phyloP scores from a whole-genome alignment of 2,888 invertebrate species.

The Drosophila falleni region DNA sequence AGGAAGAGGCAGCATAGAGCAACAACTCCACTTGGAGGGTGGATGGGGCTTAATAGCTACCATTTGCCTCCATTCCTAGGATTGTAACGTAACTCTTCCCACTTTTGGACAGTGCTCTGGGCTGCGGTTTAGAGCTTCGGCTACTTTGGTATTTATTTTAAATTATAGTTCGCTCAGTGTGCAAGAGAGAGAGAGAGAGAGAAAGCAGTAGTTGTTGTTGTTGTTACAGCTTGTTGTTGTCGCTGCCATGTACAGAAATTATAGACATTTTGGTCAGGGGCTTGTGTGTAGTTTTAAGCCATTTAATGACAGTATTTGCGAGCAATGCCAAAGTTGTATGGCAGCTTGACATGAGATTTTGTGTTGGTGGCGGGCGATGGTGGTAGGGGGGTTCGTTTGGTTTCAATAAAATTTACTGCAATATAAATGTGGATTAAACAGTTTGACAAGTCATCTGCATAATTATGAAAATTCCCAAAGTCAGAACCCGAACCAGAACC shows the following conservation, averaged over 20 bases:
- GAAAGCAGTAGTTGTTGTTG: slow-evolving; percentile 8
- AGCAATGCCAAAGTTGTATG: slow-evolving; percentile 48
- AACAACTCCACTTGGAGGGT: slow-evolving; percentile 31
- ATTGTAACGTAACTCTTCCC: slow-evolving; percentile 31
- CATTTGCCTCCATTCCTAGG: slow-evolving; percentile 14
- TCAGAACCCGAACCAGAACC: slow-evolving; percentile 10
- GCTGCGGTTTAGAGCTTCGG: slow-evolving; percentile 73
- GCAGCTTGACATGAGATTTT: slow-evolving; percentile 48
- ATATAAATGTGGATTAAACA: slow-evolving; percentile 59
- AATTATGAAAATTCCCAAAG: slow-evolving; percentile 66
- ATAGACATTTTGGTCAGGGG: slow-evolving; percentile 60
- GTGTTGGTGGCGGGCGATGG: background rate
- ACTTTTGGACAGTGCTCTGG: slow-evolving; percentile 47
- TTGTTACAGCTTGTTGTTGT: slow-evolving; percentile 26
- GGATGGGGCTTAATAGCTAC: slow-evolving; percentile 73
- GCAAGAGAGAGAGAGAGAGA: slow-evolving; percentile 8
- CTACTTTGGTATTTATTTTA: slow-evolving; percentile 81
- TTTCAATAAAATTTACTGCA: slow-evolving; percentile 67
- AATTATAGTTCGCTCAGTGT: slow-evolving; percentile 73
- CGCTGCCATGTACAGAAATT: slow-evolving; percentile 67
- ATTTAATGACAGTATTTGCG: slow-evolving; percentile 57
- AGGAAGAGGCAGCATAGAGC: slow-evolving; percentile 20
- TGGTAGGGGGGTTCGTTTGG: background rate
- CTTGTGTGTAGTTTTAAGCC: slow-evolving; percentile 56
- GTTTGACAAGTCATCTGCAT: slow-evolving; percentile 70